These are phyloP conservation scores for Brotogeris chrysoptera DNA, from an alignment of 2,797 vertebrate species.

Conservation along the genomic window DNA sequence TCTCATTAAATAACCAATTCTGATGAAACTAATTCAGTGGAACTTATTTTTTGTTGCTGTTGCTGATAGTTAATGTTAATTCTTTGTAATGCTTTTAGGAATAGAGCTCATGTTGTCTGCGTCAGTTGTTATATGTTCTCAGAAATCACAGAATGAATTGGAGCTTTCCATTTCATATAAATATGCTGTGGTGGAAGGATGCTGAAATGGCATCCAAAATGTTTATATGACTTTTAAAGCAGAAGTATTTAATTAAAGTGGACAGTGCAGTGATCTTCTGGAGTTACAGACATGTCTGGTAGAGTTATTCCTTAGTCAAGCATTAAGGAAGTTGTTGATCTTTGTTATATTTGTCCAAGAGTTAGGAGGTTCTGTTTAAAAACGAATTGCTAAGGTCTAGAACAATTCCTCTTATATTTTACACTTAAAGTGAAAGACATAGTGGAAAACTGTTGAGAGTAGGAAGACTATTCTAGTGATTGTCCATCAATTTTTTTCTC, in stretches of 20 bases:
- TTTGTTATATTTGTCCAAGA: background rate
- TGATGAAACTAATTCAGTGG: background rate
- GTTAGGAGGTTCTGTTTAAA: background rate
- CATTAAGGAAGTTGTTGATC: background rate
- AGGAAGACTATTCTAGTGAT: background rate
- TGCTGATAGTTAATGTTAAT: constrained; percentile 23
- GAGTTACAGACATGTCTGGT: background rate
- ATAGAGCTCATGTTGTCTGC: constrained; percentile 22
- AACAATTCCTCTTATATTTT: background rate
- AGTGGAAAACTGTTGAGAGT: background rate
- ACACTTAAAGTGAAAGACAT: background rate
- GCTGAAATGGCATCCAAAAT: background rate
- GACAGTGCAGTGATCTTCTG: background rate
- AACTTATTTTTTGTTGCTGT: constrained; percentile 1
- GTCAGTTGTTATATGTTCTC: background rate
- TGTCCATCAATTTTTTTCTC: background rate
- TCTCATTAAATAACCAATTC: background rate
- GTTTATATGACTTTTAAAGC: background rate
- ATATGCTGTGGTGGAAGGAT: background rate
- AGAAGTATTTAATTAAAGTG: background rate
- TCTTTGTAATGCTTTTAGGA: background rate
- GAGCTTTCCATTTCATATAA: background rate
- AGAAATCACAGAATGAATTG: background rate
- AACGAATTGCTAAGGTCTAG: background rate
- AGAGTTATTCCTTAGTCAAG: background rate